Conservation (phyloP, 2,113 vertebrate genomes). For the Zeus faber region DNA sequence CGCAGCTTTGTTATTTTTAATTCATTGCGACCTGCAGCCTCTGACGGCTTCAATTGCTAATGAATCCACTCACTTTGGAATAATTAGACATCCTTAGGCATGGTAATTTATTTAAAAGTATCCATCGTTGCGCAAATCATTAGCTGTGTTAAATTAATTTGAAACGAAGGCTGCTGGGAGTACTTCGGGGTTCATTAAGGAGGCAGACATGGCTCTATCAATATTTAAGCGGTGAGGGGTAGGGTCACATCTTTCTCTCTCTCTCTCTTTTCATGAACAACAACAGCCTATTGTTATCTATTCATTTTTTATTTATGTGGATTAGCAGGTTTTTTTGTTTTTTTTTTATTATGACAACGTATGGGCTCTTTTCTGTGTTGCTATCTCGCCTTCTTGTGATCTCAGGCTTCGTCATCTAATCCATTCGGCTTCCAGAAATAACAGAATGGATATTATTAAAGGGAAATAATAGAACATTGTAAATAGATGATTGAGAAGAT, state of each 20-base stretch:
- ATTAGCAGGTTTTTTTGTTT: slow-evolving; percentile 4
- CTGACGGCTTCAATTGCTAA: slow-evolving; percentile 83
- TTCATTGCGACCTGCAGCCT: slow-evolving; percentile 74
- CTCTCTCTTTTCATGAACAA: too few species aligned
- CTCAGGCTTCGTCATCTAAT: background rate
- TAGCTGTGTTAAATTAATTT: slow-evolving; percentile 87
- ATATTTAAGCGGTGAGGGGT: slow-evolving; percentile 71
- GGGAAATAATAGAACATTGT: slow-evolving; percentile 36
- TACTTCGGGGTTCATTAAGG: slow-evolving; percentile 80
- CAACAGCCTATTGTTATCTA: too few species aligned
- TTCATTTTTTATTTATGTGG: slow-evolving; percentile 2
- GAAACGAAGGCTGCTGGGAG: slow-evolving; percentile 83
- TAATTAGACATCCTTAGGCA: slow-evolving; percentile 88
- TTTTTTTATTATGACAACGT: background rate
- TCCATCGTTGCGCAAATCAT: slow-evolving; percentile 79
- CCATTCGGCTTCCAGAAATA: background rate
- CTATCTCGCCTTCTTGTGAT: background rate
- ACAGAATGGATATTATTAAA: slow-evolving; percentile 12
- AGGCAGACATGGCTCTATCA: slow-evolving; percentile 69
- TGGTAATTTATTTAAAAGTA: slow-evolving; percentile 85
- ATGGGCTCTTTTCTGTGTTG: background rate
- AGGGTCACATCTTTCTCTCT: slow-evolving; percentile 48
- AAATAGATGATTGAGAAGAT: slow-evolving; percentile 57
- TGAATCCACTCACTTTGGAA: slow-evolving; percentile 83
- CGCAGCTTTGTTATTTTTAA: slow-evolving; percentile 77